A percentile compares a stretch with the other conserved stretches of the same genome.
Evolutionary conservation across 1,140 invertebrate genomes (phyloP).

Genomic region (Zaprionus davidi): DNA sequence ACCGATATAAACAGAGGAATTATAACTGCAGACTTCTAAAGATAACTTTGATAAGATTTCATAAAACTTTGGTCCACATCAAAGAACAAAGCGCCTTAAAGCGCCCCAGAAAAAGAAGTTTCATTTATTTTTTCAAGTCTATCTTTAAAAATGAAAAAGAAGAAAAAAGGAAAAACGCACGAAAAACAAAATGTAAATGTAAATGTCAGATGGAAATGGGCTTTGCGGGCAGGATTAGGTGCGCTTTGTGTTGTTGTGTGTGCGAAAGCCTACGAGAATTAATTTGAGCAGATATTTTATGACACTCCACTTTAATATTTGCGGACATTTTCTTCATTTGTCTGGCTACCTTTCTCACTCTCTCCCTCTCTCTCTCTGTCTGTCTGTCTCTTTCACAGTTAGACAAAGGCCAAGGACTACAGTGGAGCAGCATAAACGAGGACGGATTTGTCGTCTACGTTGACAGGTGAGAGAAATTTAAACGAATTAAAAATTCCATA

Average conservation of each 20-base stretch:
- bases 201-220: constrained; percentile 33
- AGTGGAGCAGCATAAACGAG: constrained; percentile 92
- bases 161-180: constrained; percentile 14
- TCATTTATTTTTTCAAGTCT: not conserved
- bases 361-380: not conserved
- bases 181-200: constrained; percentile 15
- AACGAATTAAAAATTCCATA: constrained; percentile 84
- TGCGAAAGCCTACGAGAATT: constrained; percentile 63
- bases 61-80: not conserved
- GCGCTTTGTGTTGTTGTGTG: constrained; percentile 38
- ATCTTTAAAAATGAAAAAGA: constrained; percentile 13
- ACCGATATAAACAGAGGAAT: not conserved
- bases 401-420: constrained; percentile 88
- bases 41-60: not conserved
- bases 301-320: constrained; percentile 80
- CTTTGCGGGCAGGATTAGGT: constrained; percentile 50
- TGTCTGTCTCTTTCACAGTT: constrained; percentile 47
- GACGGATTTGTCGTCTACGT: constrained; percentile 97
- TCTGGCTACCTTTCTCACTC: constrained; percentile 13
- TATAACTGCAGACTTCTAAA: not conserved
- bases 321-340: constrained; percentile 60
- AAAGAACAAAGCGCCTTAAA: constrained; percentile 8
- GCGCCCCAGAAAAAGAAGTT: not conserved
- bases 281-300: constrained; percentile 80
- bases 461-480: constrained; percentile 88